These are phyloP conservation scores for Lithobates pipiens DNA, from an alignment of 2,797 vertebrate genomes.

Conservation along the genomic window DNA sequence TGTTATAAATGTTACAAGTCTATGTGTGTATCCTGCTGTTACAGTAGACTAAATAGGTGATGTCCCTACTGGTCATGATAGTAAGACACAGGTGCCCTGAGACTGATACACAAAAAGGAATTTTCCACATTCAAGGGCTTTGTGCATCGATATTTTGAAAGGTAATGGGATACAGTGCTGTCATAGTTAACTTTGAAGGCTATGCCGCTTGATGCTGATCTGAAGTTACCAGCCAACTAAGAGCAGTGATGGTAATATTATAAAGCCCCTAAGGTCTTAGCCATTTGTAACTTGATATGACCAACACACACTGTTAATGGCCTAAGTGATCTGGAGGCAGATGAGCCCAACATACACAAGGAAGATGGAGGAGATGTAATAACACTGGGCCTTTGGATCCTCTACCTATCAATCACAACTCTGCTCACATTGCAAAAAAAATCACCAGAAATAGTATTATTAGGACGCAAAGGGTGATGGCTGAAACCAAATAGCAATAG, in stretches of 20 bases:
- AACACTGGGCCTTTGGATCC: not conserved
- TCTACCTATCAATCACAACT: conserved; percentile 20
- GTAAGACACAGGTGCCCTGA: too few relatives aligned
- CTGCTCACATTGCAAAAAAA: not conserved
- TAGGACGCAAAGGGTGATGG: not conserved
- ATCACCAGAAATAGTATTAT: not conserved
- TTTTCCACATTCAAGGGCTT: not conserved
- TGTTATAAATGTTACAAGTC: not conserved
- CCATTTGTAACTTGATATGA: conserved; percentile 51
- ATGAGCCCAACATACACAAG: conserved; percentile 26
- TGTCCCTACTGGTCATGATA: too few relatives aligned
- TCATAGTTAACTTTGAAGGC: not conserved
- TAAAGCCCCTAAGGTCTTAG: conserved; percentile 28
- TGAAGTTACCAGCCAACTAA: not conserved
- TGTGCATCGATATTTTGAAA: not conserved
- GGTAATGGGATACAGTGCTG: not conserved
- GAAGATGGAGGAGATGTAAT: not conserved
- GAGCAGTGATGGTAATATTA: conserved; percentile 27
- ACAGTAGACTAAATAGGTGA: not conserved
- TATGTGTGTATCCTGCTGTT: not conserved
- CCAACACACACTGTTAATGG: conserved; percentile 41
- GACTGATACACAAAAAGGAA: not conserved
- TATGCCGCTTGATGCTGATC: not conserved
- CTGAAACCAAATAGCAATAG: not conserved
- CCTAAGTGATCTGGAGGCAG: conserved; percentile 48